phyloP scores from a whole-genome alignment of 2,113 vertebrate species.

The Leptocoma aspasia region DNA sequence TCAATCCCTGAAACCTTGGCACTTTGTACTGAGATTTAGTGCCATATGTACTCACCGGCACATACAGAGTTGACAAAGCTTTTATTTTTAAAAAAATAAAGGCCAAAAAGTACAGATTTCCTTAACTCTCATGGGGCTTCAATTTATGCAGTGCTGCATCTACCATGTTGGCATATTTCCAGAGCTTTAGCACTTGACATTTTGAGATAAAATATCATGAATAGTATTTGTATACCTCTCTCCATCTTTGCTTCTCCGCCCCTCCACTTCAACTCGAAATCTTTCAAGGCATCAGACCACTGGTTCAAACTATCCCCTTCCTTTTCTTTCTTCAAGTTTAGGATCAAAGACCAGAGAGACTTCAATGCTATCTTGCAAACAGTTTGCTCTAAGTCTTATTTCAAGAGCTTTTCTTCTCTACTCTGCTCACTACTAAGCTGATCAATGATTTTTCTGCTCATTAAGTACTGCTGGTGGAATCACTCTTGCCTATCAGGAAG shows the following conservation, averaged over 20 bases:
- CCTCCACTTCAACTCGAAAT: neutral
- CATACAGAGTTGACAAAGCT: neutral
- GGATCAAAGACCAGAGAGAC: neutral
- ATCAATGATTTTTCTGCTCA: neutral
- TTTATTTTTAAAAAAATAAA: slow-evolving; percentile 46
- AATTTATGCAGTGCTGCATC: slow-evolving; percentile 26
- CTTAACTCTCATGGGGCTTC: slow-evolving; percentile 6
- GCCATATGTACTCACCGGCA: neutral
- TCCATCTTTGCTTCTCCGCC: neutral
- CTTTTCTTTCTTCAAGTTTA: neutral
- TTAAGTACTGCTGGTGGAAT: neutral
- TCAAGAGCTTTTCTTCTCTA: neutral
- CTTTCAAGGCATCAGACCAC: neutral
- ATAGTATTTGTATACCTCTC: slow-evolving; percentile 9
- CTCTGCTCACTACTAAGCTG: neutral
- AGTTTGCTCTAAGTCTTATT: neutral
- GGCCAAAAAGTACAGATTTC: slow-evolving; percentile 29
- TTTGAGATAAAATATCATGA: slow-evolving; percentile 64
- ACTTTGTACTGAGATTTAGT: slow-evolving; percentile 6
- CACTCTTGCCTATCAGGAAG: neutral
- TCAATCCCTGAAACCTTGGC: neutral
- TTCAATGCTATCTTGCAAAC: neutral
- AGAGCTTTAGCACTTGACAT: slow-evolving; percentile 61
- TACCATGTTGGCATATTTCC: slow-evolving; percentile 31
- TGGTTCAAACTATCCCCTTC: neutral